Percentiles rank a stretch among this genome's conserved stretches.
phyloP scores from a whole-genome alignment of 1,140 invertebrate species.

The Calosoma granatense region DNA sequence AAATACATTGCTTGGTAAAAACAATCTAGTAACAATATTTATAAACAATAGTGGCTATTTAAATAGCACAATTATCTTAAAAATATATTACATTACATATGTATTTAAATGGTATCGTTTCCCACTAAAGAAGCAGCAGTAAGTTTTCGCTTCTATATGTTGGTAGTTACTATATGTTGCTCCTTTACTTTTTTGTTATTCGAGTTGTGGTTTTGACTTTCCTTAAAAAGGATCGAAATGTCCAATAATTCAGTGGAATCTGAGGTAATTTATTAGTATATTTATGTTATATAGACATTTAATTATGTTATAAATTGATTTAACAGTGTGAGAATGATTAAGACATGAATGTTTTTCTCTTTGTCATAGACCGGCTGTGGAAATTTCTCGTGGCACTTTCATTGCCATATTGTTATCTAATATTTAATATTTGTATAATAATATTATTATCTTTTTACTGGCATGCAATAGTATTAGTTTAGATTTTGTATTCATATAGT shows the following conservation, averaged over 20 bases:
- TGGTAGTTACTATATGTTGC: not conserved
- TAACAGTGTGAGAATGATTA: not conserved
- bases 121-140: too few species aligned
- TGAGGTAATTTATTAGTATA: not conserved
- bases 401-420: constrained; percentile 8
- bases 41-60: too few species aligned
- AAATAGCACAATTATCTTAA: too few species aligned
- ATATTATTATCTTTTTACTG: too few species aligned
- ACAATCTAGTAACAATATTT: too few species aligned
- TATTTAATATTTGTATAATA: too few species aligned
- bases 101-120: too few species aligned
- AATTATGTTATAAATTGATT: not conserved
- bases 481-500: too few species aligned
- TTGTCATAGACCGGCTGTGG: not conserved
- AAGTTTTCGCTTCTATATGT: not conserved
- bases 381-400: not conserved
- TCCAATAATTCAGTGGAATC: not conserved
- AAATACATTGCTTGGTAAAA: too few species aligned
- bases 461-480: too few species aligned
- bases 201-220: constrained; percentile 2
- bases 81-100: too few species aligned
- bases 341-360: not conserved
- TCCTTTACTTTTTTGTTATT: constrained; percentile 7
- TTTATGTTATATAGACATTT: not conserved
- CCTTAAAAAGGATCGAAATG: not conserved